A percentile compares a stretch with the other conserved stretches of the same genome.
phyloP scores from a whole-genome alignment of 2,797 vertebrate species.

The Delichon dasypus region DNA sequence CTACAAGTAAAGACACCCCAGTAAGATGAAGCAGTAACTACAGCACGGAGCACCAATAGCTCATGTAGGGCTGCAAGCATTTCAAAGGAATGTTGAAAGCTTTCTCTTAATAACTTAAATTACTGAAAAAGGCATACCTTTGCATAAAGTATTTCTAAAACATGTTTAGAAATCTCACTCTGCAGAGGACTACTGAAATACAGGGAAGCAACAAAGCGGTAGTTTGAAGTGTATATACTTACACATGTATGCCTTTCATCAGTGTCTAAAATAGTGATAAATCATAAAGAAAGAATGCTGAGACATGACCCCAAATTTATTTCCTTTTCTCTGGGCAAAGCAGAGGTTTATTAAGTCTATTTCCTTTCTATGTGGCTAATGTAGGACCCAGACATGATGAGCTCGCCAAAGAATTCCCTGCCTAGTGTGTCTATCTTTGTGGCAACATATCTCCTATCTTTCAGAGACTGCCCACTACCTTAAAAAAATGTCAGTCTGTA shows the following conservation, averaged over 20 bases:
- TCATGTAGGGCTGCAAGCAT: not conserved
- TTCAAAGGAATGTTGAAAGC: not conserved
- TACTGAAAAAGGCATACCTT: not conserved
- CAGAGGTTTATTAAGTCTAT: not conserved
- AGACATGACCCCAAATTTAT: not conserved
- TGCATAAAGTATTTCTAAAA: not conserved
- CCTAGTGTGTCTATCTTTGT: not conserved
- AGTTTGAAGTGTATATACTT: not conserved
- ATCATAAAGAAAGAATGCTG: not conserved
- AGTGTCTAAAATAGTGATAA: not conserved
- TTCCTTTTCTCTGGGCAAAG: not conserved
- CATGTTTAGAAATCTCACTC: not conserved
- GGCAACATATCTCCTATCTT: not conserved
- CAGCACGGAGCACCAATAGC: not conserved
- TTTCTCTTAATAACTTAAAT: not conserved
- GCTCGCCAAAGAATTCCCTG: not conserved
- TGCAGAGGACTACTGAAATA: not conserved
- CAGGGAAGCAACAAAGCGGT: not conserved
- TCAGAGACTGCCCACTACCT: not conserved
- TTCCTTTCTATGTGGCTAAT: not conserved
- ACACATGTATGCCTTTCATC: not conserved
- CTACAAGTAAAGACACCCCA: not conserved
- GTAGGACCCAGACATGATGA: not conserved
- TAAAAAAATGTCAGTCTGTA: not conserved
- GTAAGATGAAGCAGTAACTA: not conserved